Evolutionary conservation across 2,113 vertebrate genomes (phyloP).

Genomic region (Varanus komodoensis): DNA sequence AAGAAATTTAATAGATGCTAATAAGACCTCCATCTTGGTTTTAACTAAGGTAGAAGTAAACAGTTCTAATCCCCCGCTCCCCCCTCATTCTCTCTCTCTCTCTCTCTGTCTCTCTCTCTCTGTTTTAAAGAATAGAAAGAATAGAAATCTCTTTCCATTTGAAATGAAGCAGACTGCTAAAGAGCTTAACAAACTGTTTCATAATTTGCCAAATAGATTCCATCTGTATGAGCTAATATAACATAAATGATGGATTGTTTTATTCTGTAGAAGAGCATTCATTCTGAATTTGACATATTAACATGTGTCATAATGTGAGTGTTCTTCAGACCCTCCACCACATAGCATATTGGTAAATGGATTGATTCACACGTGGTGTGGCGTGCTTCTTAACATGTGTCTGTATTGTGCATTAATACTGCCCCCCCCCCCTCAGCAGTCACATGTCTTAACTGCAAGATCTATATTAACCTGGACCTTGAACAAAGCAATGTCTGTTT

Average conservation of each 20-base stretch:
- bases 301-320: slow-evolving; percentile 38
- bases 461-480: slow-evolving; percentile 40
- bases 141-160: slow-evolving; percentile 61
- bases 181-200: slow-evolving; percentile 69
- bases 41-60: slow-evolving; percentile 63
- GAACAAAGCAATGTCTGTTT: slow-evolving; percentile 54
- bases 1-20: slow-evolving; percentile 32
- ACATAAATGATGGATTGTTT: slow-evolving; percentile 60
- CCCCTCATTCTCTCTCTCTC: too few species aligned
- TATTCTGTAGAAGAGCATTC: slow-evolving; percentile 56
- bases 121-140: slow-evolving; percentile 30
- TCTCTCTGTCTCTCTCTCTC: too few species aligned
- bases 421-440: not conserved
- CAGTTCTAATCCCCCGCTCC: slow-evolving; percentile 51
- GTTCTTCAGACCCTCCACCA: slow-evolving; percentile 25
- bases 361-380: not conserved
- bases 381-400: not conserved
- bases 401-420: not conserved
- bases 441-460: slow-evolving; percentile 19
- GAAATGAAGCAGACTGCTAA: slow-evolving; percentile 69
- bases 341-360: not conserved
- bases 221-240: slow-evolving; percentile 75
- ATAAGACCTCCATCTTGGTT: slow-evolving; percentile 25
- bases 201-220: slow-evolving; percentile 72
- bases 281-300: slow-evolving; percentile 42